Evolutionary conservation across 2,888 invertebrate genomes (phyloP), one percentile per base, ranked within the genome.

Genomic region (Plagodis pulveraria): DNA sequence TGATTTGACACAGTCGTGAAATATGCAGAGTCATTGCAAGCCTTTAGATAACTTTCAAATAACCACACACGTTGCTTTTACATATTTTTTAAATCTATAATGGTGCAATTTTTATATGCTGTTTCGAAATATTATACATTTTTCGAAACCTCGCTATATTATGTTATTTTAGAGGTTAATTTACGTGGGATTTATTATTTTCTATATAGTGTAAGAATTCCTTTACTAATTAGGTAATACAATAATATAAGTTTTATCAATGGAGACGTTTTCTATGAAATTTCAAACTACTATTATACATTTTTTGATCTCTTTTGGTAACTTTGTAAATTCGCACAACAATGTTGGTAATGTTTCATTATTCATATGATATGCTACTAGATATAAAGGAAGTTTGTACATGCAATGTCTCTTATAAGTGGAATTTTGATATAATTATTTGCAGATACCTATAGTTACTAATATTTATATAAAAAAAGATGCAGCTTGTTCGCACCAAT

Each of bases 41-140:
- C 22, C 22, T 22, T 4, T 22, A 1, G 1, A 22, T 22, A 22
- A 22, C 22, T 22, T 22, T 22, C 22, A 1, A 1, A 4, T 22
- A 22, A 22, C 22, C 22, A 22, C 22, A 22, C 22, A 22, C 4
- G 22, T 22, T 22, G 4, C 22, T 22, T 22, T 50, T 49, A 35
- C 50, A 11, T 42, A 32, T 40, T 38, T 52, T 50, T 44, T 56
- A 63, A 63, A 46, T 69, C 63, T 62, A 50, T n/a, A 52, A 65
- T 58, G 65, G 69, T 72, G 72, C 70, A 70, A 66, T 69, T 65
- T 65, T 63, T 64, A 57, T 53, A 57, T 46, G 50, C 59, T 46
- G 54, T 60, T 58, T 56, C 56, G 51, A 55, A 44, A 58, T 51
- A 55, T 46, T 64, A 54, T 59, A 63, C 50, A 55, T 49, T 58